A percentile compares a stretch with the other conserved stretches of the same genome.
Conservation (phyloP, 2,113 vertebrate species). For the Aspidoscelis tigris region DNA sequence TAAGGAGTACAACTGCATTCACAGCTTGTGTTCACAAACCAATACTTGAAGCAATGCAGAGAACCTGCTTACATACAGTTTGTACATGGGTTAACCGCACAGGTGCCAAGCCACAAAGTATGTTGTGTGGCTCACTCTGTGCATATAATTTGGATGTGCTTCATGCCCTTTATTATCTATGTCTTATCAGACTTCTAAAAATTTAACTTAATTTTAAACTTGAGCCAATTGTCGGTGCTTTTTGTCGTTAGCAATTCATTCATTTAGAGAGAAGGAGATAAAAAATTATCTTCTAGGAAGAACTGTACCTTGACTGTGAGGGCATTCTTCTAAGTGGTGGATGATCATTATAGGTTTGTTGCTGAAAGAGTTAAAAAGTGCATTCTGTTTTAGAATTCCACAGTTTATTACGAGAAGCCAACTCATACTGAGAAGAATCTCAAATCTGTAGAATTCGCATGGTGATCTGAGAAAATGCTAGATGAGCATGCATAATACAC, state of each 20-base stretch:
- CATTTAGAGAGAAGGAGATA: accelerated
- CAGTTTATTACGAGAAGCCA: not conserved
- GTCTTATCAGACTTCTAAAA: not conserved
- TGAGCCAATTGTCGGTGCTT: accelerated
- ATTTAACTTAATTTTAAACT: not conserved
- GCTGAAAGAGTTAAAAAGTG: conserved; percentile 71
- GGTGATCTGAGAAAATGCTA: too few relatives aligned
- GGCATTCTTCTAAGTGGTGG: conserved; percentile 93
- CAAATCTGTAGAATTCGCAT: not conserved
- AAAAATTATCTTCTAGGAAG: not conserved
- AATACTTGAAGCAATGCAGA: not conserved
- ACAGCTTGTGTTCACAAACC: not conserved
- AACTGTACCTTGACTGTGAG: conserved; percentile 86
- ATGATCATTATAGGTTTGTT: conserved; percentile 94
- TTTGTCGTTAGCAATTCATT: not conserved
- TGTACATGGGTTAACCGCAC: too few relatives aligned
- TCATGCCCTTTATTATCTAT: not conserved
- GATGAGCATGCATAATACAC: conserved; percentile 51
- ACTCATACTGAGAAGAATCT: too few relatives aligned
- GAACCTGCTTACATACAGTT: not conserved
- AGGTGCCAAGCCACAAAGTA: not conserved
- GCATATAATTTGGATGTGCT: not conserved
- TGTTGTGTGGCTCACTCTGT: not conserved
- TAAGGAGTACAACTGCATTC: not conserved
- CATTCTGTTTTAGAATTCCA: not conserved